Evolutionary conservation across 2,888 invertebrate genomes (phyloP), one percentile per base, ranked within the genome.

Genomic region (Aspidiotus rigidus): DNA sequence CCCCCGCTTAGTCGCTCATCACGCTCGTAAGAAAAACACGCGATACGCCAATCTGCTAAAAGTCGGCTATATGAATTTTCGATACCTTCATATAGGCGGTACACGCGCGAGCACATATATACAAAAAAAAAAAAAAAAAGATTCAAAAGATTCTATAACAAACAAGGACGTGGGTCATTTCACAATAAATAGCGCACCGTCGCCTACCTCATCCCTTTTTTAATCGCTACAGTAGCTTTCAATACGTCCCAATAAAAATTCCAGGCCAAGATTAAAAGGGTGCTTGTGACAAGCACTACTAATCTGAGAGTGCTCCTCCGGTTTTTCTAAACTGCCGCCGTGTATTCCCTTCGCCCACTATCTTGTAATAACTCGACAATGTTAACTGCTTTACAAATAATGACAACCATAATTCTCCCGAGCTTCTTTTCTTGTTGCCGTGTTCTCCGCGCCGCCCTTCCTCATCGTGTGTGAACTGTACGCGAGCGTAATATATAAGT

Each of bases 211-310:
- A 42, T 56, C 17, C 16, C 10, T 15, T 56, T 66, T 60, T 69
- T 69, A 62, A 62, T 69, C 69, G 69, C 62, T 69, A 62, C 69
- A 69, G 62, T 69, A 62, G 55, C 69, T 69, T 69, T 69, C 69
- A 69, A 69, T 69, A 69, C 62, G 69, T 62, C 69, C 69, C 69
- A 69, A 69, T 69, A 69, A 69, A 69, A 69, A 69, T 69, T 69
- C 69, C 69, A 62, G 55, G 44, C 62, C 62, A 69, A 69, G 69
- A 69, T 69, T 62, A 69, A 69, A 69, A 69, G 62, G 62, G 62
- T 62, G 69, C 69, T 69, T 69, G 69, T 69, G 69, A 69, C 69
- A 69, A 69, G 62, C 69, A 62, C 69, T 56, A 56, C 69, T 69
- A 69, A 69, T 69, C 62, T 28, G 17, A 56, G 62, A 42, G 55